Evolutionary conservation across 2,888 invertebrate species (phyloP).

Genomic region (Rhamnusium bicolor): DNA sequence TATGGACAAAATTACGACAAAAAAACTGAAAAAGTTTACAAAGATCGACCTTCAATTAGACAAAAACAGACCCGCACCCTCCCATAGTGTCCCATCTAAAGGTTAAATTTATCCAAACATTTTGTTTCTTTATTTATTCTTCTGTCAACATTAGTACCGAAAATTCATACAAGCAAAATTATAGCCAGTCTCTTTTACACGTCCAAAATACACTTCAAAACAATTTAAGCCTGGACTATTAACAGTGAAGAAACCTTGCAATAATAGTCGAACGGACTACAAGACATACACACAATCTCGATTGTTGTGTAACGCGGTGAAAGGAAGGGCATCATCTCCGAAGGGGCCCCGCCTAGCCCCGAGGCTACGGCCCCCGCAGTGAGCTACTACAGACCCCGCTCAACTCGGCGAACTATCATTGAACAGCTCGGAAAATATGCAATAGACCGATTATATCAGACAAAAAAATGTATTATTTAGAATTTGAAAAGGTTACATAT

Average conservation of each 20-base stretch:
- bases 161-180: background rate
- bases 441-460: conserved; percentile 5
- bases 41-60: background rate
- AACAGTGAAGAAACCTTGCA: conserved; percentile 52
- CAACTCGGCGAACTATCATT: conserved; percentile 6
- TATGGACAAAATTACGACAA: background rate
- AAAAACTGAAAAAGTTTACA: background rate
- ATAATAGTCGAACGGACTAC: conserved; percentile 49
- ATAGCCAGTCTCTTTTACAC: background rate
- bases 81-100: background rate
- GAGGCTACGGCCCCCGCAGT: conserved; percentile 69
- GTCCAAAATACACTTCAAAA: background rate
- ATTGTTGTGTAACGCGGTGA: conserved; percentile 70
- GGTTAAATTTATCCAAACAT: background rate
- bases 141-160: background rate
- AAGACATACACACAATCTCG: conserved; percentile 59
- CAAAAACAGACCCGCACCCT: background rate
- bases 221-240: background rate
- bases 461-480: background rate
- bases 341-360: conserved; percentile 69
- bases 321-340: conserved; percentile 71
- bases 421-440: conserved; percentile 19
- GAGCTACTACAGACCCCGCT: conserved; percentile 58
- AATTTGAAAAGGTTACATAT: conserved; percentile 21
- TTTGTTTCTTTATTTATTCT: background rate